Percentiles rank a stretch among this genome's conserved stretches.
These are phyloP conservation scores for Drosophila anomalipes DNA, from an alignment of 2,888 invertebrate genomes.

Conservation along the genomic window DNA sequence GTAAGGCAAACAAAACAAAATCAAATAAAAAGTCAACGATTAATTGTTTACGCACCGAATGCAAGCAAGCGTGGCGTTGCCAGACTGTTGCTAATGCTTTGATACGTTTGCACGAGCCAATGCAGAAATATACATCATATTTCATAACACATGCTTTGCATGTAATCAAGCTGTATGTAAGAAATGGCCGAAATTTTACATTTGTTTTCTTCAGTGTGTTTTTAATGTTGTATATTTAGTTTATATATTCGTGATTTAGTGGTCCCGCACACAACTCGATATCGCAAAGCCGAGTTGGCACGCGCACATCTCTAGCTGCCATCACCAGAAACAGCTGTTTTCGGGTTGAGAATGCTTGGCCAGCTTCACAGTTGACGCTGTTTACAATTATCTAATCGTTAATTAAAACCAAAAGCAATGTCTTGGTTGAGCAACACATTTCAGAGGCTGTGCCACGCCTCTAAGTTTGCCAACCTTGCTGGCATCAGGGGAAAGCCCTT, in stretches of 20 bases:
- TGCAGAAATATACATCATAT: not conserved
- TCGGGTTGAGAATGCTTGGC: conserved; percentile 4
- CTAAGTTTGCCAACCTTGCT: conserved; percentile 13
- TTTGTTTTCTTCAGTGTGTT: not conserved
- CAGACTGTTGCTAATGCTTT: not conserved
- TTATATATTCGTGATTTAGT: not conserved
- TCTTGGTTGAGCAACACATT: conserved; percentile 65
- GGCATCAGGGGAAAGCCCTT: conserved; percentile 14
- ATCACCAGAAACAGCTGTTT: conserved; percentile 35
- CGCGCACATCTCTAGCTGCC: not conserved
- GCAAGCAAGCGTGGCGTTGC: conserved; percentile 16
- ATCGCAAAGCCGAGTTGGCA: not conserved
- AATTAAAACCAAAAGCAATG: conserved; percentile 50
- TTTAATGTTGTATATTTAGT: not conserved
- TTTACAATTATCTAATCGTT: conserved; percentile 75
- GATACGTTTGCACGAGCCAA: not conserved
- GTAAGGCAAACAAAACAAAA: conserved; percentile 1
- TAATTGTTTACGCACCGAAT: conserved; percentile 33
- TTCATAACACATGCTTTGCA: not conserved
- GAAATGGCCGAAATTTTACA: not conserved
- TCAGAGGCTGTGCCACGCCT: conserved; percentile 49
- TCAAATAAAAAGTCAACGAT: not conserved
- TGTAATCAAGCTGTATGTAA: not conserved
- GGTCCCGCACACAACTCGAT: not conserved
- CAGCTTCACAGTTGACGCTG: conserved; percentile 26